Percentiles rank a stretch among this genome's conserved stretches.
Conservation (phyloP, 1,140 invertebrate species). For the Pygmarrhopalites habei region DNA sequence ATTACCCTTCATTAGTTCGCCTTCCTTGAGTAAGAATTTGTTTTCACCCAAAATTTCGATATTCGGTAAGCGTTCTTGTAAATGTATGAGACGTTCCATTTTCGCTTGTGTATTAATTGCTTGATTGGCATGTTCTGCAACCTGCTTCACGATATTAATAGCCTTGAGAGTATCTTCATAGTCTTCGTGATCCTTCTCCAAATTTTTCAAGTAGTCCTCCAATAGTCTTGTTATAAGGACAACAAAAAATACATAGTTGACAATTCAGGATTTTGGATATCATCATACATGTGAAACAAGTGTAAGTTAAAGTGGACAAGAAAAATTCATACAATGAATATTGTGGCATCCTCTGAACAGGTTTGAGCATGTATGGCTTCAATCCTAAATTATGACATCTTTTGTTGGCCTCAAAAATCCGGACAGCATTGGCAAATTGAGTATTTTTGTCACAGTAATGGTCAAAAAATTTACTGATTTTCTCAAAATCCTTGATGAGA, state of each 20-base stretch:
- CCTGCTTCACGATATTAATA: constrained; percentile 60
- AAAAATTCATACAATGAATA: constrained; percentile 14
- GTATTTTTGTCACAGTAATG: constrained; percentile 56
- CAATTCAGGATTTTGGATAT: constrained; percentile 6
- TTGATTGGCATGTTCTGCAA: constrained; percentile 68
- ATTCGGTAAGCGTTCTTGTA: constrained; percentile 53
- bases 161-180: constrained; percentile 59
- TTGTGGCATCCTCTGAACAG: constrained; percentile 63
- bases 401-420: constrained; percentile 59
- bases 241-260: constrained; percentile 50
- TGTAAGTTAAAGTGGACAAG: no score
- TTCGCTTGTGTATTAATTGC: constrained; percentile 57
- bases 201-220: constrained; percentile 58
- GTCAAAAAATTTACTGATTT: constrained; percentile 55
- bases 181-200: constrained; percentile 54
- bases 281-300: background rate
- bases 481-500: constrained; percentile 64
- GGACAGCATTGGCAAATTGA: constrained; percentile 54
- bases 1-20: constrained; percentile 60
- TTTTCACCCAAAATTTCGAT: constrained; percentile 60
- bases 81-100: constrained; percentile 51
- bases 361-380: constrained; percentile 68
- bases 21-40: constrained; percentile 60
- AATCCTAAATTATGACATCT: constrained; percentile 57
- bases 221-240: no score